Evolutionary conservation across 2,797 vertebrate species (phyloP), one percentile per base, ranked within the genome.

Genomic region (Chrysocyon brachyurus): DNA sequence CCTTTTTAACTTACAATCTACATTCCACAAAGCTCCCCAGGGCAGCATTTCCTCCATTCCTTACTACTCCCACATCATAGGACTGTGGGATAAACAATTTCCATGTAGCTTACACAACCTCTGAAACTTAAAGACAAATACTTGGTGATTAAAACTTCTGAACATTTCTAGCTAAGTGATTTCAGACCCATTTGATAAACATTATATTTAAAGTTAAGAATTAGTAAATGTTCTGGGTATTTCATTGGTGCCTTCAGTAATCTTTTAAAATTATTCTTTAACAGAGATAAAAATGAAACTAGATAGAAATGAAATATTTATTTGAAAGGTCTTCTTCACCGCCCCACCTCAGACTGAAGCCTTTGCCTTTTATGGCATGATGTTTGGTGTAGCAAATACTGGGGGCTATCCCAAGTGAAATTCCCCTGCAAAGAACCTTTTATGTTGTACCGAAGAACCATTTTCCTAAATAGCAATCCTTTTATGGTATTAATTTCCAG

Each of bases 11-110:
- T 90, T 75, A 79, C 36, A 94, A n/a, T 56, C 97, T 33, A 84
- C 97, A 99, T 98, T 98, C 98, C 98, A 96, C 12, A 77, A 83
- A 97, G 98, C 98, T 98, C 97, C 97, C 15, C 36, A 73, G 87
- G 94, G 96, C 89, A 86, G 97, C 96, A 94, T 66, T 97, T 98
- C 97, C 96, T 97, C 96, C 33, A 59, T 95, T 96, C 96, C 96
- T 94, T 46, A 85, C 81, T 66, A 93, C 97, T 33, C 64, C 83
- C 82, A 78, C 75, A 31, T 63, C 72, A 66, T 16, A 59, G 12
- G 89, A 77, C 92, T 86, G 28, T 2, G 63, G 90, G 90, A 83
- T 79, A 93, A 95, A 97, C 61, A 89, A 61, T 26, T 68, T 89
- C 56, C 90, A 46, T 28, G 91, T 31, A 31, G 24, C 89, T 87